A percentile compares a stretch with the other conserved stretches of the same genome.
phyloP scores from a whole-genome alignment of 2,888 invertebrate species.

The Chrysolina haemoptera region DNA sequence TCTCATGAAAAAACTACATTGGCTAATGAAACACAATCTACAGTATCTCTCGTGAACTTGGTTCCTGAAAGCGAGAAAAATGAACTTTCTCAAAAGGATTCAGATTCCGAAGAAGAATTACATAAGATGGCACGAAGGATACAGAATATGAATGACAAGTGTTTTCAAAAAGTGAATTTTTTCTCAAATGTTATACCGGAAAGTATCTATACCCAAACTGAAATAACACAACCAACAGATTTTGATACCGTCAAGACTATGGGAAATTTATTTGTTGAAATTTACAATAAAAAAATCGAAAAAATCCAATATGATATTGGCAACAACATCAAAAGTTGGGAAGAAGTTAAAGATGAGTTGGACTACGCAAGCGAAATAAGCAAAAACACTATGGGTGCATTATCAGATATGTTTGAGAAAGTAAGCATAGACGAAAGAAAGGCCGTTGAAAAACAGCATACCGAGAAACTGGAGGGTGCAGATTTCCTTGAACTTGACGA shows the following conservation, averaged over 20 bases:
- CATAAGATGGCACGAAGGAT: background rate
- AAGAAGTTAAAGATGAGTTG: conserved; percentile 27
- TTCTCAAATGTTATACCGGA: background rate
- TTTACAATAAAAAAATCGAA: conserved; percentile 30
- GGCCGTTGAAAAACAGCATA: background rate
- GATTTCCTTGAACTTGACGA: conserved; percentile 28
- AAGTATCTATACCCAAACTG: background rate
- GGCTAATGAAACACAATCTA: background rate
- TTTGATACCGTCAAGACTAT: conserved; percentile 16
- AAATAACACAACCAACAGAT: background rate
- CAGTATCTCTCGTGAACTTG: background rate
- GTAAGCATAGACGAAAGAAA: conserved; percentile 22
- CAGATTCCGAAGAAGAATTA: background rate
- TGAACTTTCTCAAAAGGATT: background rate
- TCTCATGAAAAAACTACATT: background rate
- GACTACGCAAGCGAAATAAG: conserved; percentile 1
- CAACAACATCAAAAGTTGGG: conserved; percentile 28
- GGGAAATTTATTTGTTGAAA: conserved; percentile 30
- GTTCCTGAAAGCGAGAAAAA: background rate
- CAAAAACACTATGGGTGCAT: background rate
- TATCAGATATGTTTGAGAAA: conserved; percentile 32
- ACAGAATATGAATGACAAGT: background rate
- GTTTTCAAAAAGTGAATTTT: background rate
- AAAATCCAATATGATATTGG: conserved; percentile 29
- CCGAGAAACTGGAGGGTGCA: background rate